phyloP scores from a whole-genome alignment of 2,888 invertebrate species.

The Acrocyrtus sp. region DNA sequence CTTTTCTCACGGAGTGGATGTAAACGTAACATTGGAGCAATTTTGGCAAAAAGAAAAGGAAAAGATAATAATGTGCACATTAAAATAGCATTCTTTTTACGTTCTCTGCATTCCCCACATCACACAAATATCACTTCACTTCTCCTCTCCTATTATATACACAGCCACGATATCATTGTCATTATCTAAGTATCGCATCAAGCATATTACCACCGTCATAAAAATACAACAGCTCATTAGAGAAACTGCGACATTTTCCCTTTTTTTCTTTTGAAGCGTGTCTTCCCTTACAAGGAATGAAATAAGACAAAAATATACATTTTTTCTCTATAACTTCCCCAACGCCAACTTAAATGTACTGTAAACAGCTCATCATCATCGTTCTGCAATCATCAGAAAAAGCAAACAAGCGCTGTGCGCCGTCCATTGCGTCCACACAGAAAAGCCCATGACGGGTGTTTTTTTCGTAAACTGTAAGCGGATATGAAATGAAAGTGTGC shows the following conservation, averaged over 20 bases:
- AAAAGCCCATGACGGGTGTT: not conserved
- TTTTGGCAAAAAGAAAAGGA: not conserved
- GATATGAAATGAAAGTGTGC: slow-evolving; percentile 50
- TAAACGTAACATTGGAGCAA: not conserved
- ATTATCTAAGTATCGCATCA: not conserved
- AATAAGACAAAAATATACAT: too few relatives aligned
- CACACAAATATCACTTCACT: slow-evolving; percentile 6
- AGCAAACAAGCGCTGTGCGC: too few relatives aligned
- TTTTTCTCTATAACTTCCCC: not conserved
- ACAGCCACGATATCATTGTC: not conserved
- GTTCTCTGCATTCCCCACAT: too few relatives aligned
- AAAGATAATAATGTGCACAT: slow-evolving; percentile 4
- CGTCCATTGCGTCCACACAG: too few relatives aligned
- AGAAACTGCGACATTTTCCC: slow-evolving; percentile 20
- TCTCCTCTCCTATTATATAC: too few relatives aligned
- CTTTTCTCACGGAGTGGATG: slow-evolving; percentile 43
- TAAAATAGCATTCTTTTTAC: not conserved
- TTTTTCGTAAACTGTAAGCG: slow-evolving; percentile 27
- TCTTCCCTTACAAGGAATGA: not conserved
- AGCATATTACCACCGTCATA: slow-evolving; percentile 1
- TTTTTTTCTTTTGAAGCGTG: slow-evolving; percentile 2
- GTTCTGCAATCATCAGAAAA: slow-evolving; percentile 1
- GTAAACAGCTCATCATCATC: slow-evolving; percentile 3
- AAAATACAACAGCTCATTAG: slow-evolving; percentile 42
- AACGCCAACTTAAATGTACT: not conserved